Evolutionary conservation across 2,113 vertebrate genomes (phyloP), one percentile per base, ranked within the genome.

Genomic region (Hippocampus zosterae): DNA sequence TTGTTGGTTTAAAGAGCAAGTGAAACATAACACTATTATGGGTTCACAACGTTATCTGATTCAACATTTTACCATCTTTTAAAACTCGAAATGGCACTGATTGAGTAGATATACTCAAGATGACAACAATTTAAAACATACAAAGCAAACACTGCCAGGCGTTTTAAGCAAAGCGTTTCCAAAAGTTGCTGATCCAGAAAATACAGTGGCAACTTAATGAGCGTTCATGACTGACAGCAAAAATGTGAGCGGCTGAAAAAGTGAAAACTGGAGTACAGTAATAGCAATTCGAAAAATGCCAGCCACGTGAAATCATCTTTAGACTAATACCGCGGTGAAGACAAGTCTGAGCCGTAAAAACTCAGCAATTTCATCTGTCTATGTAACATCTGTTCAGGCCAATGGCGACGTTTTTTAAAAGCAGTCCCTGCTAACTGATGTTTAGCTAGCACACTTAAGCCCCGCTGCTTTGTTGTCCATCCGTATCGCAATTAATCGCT

Each of bases 391-490:
- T 65, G 63, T 8, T 44, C 42, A 27, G 13, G 9, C 63, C 41
- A 25, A 27, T 46, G 42, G 42, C 61, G 40, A 42, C 61, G 25
- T 46, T 23, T 27, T 40, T 8, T 41, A 21, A 41, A 3, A 21
- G 33, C 60, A 21, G 19, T 40, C n/a, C 8, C 11, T 65, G 63
- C 41, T 65, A 44, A 44, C 41, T 27, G 11, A 12, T 41, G 29
- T 68, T 44, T 23, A 60, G 75, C 75, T 77, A 67, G 65, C 9
- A 44, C 44, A 23, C 33, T 0, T 25, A 44, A 52, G 8, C 69
- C 71, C 65, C 37, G 33, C 69, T 23, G 68, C 81, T 82, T 84
- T 82, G 81, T 83, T 79, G 66, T 23, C 60, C 27, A 27, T 19
- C 15, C 18, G 0, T 23, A 25, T 64, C 10, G 13, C 1, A 11